Evolutionary conservation across 64 coral and sea anemone species (phyloP).

Genomic region (Porites lutea): DNA sequence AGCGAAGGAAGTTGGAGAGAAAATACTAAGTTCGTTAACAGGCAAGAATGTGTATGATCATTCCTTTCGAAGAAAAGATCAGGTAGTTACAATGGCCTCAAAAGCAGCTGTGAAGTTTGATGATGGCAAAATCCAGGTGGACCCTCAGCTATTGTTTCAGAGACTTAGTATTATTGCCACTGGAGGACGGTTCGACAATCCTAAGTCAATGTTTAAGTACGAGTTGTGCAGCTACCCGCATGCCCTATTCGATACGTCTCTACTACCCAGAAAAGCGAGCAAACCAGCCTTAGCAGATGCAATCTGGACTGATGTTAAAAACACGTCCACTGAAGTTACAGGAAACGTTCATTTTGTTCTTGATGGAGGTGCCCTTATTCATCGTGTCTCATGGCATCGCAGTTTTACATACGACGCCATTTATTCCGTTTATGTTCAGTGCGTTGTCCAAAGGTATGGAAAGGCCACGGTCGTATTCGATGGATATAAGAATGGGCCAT

Average conservation of each 20-base stretch:
- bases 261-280: conserved; percentile 36
- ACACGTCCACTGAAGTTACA: no score
- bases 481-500: conserved; percentile 6
- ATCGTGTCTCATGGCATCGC: not conserved
- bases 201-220: conserved; percentile 4
- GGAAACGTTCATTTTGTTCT: no score
- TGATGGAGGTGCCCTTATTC: no score
- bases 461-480: conserved; percentile 18
- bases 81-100: not conserved
- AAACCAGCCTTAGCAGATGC: conserved; percentile 12
- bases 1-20: conserved; percentile 34
- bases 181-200: conserved; percentile 3
- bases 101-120: not conserved
- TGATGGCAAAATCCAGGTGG: not conserved
- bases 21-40: not conserved
- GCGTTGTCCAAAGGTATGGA: not conserved
- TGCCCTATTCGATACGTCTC: conserved; percentile 16
- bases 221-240: conserved; percentile 35
- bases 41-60: conserved; percentile 18
- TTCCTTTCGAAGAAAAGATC: conserved; percentile 30
- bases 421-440: not conserved
- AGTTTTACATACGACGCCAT: not conserved
- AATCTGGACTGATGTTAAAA: no score
- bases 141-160: conserved; percentile 53
- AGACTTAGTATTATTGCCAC: conserved; percentile 16